These are phyloP conservation scores for Oryzias woworae DNA, from an alignment of 2,113 vertebrate genomes.

Conservation along the genomic window DNA sequence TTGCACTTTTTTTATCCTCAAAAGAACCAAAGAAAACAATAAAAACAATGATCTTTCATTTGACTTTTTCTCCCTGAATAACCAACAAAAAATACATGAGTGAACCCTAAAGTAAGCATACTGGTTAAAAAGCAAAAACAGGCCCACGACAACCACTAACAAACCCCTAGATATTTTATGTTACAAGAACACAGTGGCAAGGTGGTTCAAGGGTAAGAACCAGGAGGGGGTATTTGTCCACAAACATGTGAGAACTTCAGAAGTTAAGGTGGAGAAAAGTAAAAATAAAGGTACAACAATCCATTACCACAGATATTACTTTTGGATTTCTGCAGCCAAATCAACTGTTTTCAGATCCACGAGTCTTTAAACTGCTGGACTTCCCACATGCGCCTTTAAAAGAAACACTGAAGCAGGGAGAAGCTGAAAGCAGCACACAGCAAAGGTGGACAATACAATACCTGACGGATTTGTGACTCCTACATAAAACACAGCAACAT, in stretches of 20 bases:
- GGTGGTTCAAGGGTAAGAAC: conserved; percentile 35
- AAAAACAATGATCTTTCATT: too few relatives aligned
- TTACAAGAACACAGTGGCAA: conserved; percentile 48
- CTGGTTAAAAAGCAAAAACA: conserved; percentile 71
- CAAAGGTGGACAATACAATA: conserved; percentile 80
- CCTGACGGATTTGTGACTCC: conserved; percentile 89
- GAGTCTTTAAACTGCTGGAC: conserved; percentile 13
- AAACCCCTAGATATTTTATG: conserved; percentile 62
- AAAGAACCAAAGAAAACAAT: too few relatives aligned
- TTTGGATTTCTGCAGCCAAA: too few relatives aligned
- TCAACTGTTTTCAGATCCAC: too few relatives aligned
- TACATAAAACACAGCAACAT: conserved; percentile 80
- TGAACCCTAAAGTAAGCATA: conserved; percentile 54
- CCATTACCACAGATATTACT: too few relatives aligned
- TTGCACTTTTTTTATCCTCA: too few relatives aligned
- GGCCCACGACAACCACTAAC: conserved; percentile 66
- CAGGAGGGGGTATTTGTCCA: conserved; percentile 45
- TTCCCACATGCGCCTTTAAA: conserved; percentile 48
- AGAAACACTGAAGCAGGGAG: conserved; percentile 38
- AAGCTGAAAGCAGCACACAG: conserved; percentile 69
- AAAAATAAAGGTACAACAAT: neutral
- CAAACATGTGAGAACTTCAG: conserved; percentile 51
- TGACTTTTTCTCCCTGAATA: conserved; percentile 1
- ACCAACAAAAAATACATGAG: conserved; percentile 38
- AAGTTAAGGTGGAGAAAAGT: conserved; percentile 39